phyloP scores from a whole-genome alignment of 1,140 invertebrate species.

The Trialeurodes vaporariorum region DNA sequence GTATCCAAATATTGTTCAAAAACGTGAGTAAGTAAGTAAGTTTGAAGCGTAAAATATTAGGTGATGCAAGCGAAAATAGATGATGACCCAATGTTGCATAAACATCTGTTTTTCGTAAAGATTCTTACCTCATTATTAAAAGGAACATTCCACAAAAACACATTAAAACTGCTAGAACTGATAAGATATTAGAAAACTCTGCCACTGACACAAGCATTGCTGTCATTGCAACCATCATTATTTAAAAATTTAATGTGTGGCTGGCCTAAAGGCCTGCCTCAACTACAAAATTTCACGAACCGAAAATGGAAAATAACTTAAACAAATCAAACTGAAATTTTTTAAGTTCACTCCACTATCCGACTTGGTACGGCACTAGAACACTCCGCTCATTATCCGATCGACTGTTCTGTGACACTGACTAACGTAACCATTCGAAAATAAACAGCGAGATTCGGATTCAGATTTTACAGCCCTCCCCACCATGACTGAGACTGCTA shows the following conservation, averaged over 20 bases:
- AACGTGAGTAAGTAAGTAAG: no score
- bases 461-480: not conserved
- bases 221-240: conserved; percentile 36
- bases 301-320: not conserved
- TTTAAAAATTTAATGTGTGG: not conserved
- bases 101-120: no score
- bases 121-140: conserved; percentile 44
- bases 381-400: not conserved
- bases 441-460: not conserved
- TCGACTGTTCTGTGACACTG: not conserved
- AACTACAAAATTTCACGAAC: not conserved
- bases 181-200: conserved; percentile 56
- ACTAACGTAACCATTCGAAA: not conserved
- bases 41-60: no score
- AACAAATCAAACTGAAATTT: not conserved
- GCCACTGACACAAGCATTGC: conserved; percentile 50
- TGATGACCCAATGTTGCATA: no score
- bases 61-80: no score
- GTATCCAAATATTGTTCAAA: no score
- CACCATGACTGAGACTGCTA: not conserved
- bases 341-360: not conserved
- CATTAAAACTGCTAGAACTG: conserved; percentile 50
- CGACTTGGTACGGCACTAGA: not conserved
- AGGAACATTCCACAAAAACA: conserved; percentile 47
- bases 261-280: not conserved